These are phyloP conservation scores for Cinclus mexicanus DNA, from an alignment of 2,113 vertebrate species.

Conservation along the genomic window DNA sequence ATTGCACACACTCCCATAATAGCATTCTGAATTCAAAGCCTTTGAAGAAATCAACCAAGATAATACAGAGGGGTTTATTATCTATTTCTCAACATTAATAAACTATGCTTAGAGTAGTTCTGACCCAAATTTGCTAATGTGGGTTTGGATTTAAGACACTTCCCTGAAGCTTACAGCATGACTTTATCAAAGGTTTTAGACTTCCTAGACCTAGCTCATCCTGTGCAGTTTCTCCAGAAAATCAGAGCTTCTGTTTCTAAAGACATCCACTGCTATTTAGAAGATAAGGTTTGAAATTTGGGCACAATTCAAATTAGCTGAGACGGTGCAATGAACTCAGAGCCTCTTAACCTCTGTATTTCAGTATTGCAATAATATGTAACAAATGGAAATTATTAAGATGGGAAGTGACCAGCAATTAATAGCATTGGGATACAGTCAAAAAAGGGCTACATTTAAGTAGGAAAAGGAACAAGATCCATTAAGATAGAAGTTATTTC, in stretches of 20 bases:
- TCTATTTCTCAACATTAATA: not conserved
- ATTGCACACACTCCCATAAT: not conserved
- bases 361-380: not conserved
- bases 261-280: not conserved
- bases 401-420: not conserved
- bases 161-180: not conserved
- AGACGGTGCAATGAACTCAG: not conserved
- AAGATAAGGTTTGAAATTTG: not conserved
- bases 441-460: not conserved
- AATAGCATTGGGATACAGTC: not conserved
- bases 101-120: not conserved
- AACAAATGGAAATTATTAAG: not conserved
- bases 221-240: not conserved
- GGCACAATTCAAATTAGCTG: not conserved
- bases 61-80: constrained; percentile 19
- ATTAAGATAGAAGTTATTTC: not conserved
- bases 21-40: not conserved
- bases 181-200: not conserved
- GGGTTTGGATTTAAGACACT: not conserved
- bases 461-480: not conserved
- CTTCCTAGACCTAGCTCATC: not conserved
- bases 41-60: not conserved
- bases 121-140: constrained; percentile 28
- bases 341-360: not conserved
- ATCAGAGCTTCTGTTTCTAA: not conserved